A percentile compares a stretch with the other conserved stretches of the same genome.
These are phyloP conservation scores for Coenobita brevimanus DNA, from an alignment of 1,140 invertebrate species.

Conservation along the genomic window DNA sequence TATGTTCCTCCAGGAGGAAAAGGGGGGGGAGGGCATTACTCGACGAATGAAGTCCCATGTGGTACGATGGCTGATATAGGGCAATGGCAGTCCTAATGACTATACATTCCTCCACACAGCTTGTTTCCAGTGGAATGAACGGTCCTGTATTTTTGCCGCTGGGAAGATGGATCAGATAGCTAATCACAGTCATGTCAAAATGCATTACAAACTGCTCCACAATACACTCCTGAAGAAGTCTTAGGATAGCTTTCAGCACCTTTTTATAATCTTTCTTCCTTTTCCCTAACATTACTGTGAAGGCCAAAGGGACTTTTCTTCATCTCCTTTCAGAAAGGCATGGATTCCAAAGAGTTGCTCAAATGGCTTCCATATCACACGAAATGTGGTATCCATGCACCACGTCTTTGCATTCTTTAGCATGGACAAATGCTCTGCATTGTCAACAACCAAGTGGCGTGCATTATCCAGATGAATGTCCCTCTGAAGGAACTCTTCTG, in stretches of 20 bases:
- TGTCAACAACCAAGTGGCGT: slow-evolving; percentile 3
- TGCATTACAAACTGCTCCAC: not conserved
- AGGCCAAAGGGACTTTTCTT: slow-evolving; percentile 7
- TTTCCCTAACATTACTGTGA: not conserved
- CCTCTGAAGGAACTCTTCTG: slow-evolving; percentile 13
- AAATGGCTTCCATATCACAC: not conserved
- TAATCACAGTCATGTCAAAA: not conserved
- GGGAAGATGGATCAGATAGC: not conserved
- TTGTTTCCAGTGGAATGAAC: slow-evolving; percentile 2
- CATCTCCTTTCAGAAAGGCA: slow-evolving; percentile 11
- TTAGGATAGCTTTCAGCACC: not conserved
- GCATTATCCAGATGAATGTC: slow-evolving; percentile 8
- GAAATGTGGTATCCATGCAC: slow-evolving; percentile 17
- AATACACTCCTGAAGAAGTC: not conserved
- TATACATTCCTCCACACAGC: not conserved
- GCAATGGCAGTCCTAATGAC: not conserved
- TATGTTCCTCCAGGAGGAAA: not conserved
- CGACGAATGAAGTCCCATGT: not conserved
- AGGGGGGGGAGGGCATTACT: not conserved
- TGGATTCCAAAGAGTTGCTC: not conserved
- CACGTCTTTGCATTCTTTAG: slow-evolving; percentile 20
- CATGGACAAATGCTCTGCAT: not conserved
- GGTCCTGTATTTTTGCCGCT: not conserved
- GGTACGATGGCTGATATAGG: not conserved
- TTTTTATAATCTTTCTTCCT: slow-evolving; percentile 3